Evolutionary conservation across 2,888 invertebrate genomes (phyloP), one percentile per base, ranked within the genome.

Genomic region (Pristionchus maxplancki): DNA sequence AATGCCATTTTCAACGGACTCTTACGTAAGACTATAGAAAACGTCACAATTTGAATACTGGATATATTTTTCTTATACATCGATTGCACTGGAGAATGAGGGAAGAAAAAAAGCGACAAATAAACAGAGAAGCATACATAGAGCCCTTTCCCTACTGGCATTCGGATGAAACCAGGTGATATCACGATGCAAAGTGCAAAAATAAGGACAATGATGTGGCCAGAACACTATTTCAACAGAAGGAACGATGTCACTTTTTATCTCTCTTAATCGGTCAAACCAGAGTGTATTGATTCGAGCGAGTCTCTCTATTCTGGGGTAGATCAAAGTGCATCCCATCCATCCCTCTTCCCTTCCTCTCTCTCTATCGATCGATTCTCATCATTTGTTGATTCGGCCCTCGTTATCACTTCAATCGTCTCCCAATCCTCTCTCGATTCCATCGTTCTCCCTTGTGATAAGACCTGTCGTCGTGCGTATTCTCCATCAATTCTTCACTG

Each of bases 391-490:
- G 53, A 83, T 81, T 44, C 34, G 50, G 20, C 44, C 34, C 37
- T 50, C 34, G 28, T 48, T 81, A 83, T 83, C 82, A 28, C 64
- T 28, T 37, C 20, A 31, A 58, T 84, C 64, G 40, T 37, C 64
- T 84, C 31, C 48, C 78, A 28, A 28, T 84, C 84, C 64, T 64
- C 8, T 28, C 84, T 64, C 62, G 37, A 15, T 50, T 64, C 24
- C 67, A 13, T 64, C 58, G n/a, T 53, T 83, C 58, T 58, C 31
- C 78, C 34, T 40, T 48, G 53, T 62, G 62, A 83, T 58, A 83
- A 83, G 62, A 58, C 83, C 24, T 53, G 37, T 58, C 28, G 37
- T 78, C 78, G 78, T 78, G 78, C 78, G 44, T 44, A 17, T 78
- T 44, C 44, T 11, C n/a, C n/a, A 15, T 17, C 28, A 28, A 28